Conservation (phyloP, 1,140 invertebrate genomes). For the Helicoverpa zea region DNA sequence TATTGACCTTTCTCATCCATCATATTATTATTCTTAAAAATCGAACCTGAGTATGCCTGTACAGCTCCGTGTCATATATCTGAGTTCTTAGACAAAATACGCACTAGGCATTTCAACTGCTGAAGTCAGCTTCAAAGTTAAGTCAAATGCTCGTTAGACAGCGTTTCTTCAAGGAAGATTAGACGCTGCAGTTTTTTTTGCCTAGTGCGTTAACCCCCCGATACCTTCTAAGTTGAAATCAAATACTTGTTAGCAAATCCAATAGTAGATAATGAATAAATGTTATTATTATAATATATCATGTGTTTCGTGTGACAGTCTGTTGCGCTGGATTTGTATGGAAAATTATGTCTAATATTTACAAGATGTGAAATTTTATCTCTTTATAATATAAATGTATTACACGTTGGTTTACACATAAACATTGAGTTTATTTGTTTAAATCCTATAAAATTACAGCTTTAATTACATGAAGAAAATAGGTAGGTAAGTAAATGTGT, state of each 20-base stretch:
- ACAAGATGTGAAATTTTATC: constrained; percentile 85
- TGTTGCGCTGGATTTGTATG: constrained; percentile 74
- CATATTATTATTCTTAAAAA: background rate
- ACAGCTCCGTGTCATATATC: constrained; percentile 22
- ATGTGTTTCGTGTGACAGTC: constrained; percentile 69
- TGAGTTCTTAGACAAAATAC: background rate
- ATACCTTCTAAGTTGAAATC: constrained; percentile 23
- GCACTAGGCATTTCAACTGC: constrained; percentile 9
- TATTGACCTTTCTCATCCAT: background rate
- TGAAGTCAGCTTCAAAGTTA: background rate
- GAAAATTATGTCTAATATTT: constrained; percentile 82
- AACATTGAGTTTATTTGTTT: constrained; percentile 26
- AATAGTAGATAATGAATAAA: constrained; percentile 59
- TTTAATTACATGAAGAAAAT: no score
- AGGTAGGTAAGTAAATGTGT: no score
- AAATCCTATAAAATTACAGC: no score
- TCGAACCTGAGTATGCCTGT: background rate
- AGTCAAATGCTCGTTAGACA: background rate
- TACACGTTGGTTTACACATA: constrained; percentile 82
- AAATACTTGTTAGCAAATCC: constrained; percentile 52
- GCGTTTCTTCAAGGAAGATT: background rate
- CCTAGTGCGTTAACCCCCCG: background rate
- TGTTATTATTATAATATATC: constrained; percentile 54
- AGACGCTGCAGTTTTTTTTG: background rate
- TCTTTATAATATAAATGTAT: constrained; percentile 86